Base-by-base conservation (phyloP, 2,888 invertebrate genomes). In the Apodemia mormo region DNA sequence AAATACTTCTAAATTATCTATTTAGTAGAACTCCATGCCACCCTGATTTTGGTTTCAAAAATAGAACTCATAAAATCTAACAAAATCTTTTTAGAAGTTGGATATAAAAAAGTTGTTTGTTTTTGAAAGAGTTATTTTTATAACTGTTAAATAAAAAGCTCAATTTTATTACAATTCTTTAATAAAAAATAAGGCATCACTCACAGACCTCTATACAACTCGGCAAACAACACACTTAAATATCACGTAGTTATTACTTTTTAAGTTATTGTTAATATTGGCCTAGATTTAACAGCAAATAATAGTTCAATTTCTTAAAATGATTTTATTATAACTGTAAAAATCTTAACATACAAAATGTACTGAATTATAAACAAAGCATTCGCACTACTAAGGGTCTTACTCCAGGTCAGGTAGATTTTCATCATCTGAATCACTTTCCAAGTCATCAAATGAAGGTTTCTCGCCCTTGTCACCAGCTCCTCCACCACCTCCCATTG, bases 351-450 rank as follows among this genome's bases (percentile, higher is more conserved):
- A 90, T 85, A 89, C 85, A 89, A 85, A 86, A 85, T 86, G 88
- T 88, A 90, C 85, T 89, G 87, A 83, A 81, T 83, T 82, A 81
- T 80, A 85, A 83, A 79, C 78, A 81, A 52, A 78, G 80, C 78
- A 77, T 81, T 82, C 85, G 81, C 76, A 84, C 85, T 84, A 78
- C 73, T 65, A 76, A 74, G 68, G 77, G 75, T 80, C 82, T 94
- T 90, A 96, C 91, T 96, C 96, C 84, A 96, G 94, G 86, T 96
- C 96, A 33, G 96, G 96, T 88, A 96, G 90, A 78, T 96, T 96
- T 82, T 96, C 96, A 82, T 97, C 97, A 84, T 97, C 97, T 2
- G 96, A 96, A 83, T 97, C 97, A 76, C 94, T 95, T 77, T 96
- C 96, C 79, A 97, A 88, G 83, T 97, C 97, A 81, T 96, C 96